phyloP scores from a whole-genome alignment of 2,888 invertebrate genomes.

The Heliothis peltigera region DNA sequence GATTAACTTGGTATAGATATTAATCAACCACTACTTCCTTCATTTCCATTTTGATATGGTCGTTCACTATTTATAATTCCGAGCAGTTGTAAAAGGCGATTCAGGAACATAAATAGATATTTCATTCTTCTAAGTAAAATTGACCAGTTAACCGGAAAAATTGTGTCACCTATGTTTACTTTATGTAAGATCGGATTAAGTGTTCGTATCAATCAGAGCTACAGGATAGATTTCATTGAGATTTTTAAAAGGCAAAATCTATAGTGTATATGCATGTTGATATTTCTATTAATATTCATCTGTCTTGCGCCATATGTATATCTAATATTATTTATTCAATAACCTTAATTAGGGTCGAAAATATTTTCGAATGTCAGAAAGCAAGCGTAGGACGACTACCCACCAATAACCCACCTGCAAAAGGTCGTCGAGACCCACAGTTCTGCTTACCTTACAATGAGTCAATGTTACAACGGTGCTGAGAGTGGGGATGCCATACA shows the following conservation, averaged over 20 bases:
- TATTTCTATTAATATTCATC: conserved; percentile 22
- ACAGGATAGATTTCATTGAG: background rate
- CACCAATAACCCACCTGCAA: conserved; percentile 41
- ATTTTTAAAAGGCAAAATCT: background rate
- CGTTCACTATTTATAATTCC: conserved; percentile 41
- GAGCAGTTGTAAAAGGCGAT: conserved; percentile 45
- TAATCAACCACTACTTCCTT: conserved; percentile 41
- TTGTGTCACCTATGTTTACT: no score
- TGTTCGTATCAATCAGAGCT: background rate
- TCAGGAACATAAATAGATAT: conserved; percentile 46
- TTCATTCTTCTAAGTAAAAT: conserved; percentile 12
- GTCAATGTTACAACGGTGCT: conserved; percentile 86
- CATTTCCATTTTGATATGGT: conserved; percentile 48
- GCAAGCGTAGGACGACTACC: conserved; percentile 42
- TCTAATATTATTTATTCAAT: conserved; percentile 9
- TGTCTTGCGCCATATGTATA: conserved; percentile 22
- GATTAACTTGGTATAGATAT: conserved; percentile 41
- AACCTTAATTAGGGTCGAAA: conserved; percentile 40
- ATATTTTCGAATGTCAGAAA: conserved; percentile 27
- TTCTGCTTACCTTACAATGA: conserved; percentile 83
- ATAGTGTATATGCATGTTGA: background rate
- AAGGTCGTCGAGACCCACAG: conserved; percentile 8
- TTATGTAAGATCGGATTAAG: background rate
- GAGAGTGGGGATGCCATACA: conserved; percentile 86
- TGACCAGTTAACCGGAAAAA: no score